These are phyloP conservation scores for Drosophila mayaguana DNA, from an alignment of 2,888 invertebrate species.

Conservation along the genomic window DNA sequence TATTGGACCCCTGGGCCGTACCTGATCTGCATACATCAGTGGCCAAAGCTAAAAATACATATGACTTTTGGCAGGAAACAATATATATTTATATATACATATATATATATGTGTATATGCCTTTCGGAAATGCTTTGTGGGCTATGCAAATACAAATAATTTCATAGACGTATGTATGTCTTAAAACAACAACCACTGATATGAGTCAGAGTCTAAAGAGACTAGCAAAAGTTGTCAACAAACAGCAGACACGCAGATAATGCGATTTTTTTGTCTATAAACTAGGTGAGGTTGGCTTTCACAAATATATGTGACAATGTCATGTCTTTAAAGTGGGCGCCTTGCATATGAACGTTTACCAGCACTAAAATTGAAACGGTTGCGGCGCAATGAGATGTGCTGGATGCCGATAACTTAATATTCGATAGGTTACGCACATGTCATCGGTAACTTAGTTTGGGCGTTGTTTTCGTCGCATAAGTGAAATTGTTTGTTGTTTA, in stretches of 20 bases:
- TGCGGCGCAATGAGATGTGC: neutral
- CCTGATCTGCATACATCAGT: conserved; percentile 50
- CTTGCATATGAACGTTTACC: neutral
- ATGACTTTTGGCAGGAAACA: conserved; percentile 48
- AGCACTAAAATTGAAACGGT: neutral
- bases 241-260: neutral
- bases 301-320: neutral
- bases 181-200: neutral
- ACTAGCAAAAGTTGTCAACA: conserved; percentile 6
- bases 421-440: conserved; percentile 17
- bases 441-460: conserved; percentile 29
- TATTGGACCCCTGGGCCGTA: conserved; percentile 45
- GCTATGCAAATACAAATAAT: conserved; percentile 24
- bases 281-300: neutral
- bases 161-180: conserved; percentile 20
- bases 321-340: conserved; percentile 17
- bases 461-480: conserved; percentile 48
- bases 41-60: conserved; percentile 39
- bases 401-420: conserved; percentile 9
- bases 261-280: neutral
- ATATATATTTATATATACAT: neutral
- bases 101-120: conserved; percentile 16
- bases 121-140: conserved; percentile 45
- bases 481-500: conserved; percentile 31
- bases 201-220: conserved; percentile 25